Base-by-base conservation (phyloP, 2,888 invertebrate genomes). In the Lepidochrysops patricia region DNA sequence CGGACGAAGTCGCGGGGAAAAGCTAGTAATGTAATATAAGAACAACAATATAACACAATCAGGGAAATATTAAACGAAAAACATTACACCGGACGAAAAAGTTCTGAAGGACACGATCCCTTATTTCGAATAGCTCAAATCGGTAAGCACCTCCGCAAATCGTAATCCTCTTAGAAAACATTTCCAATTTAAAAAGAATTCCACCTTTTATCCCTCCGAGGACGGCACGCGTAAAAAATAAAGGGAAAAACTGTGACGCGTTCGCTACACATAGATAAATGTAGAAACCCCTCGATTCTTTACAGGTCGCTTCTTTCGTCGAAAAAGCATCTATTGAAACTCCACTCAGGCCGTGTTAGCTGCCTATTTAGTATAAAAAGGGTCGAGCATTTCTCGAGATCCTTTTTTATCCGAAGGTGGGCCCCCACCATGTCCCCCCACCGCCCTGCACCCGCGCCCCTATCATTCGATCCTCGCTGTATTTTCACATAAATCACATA, bases 181-280 rank as follows among this genome's bases (percentile, higher is more conserved):
- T 88, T 89, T 88, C 88, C 89, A 89, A 89, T 89, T 89, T 88
- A 88, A 89, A 89, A 88, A 88, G 88, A 87, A 89, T 88, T 89
- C 82, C 75, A 72, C 73, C 82, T 84, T 80, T 84, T 82, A 85
- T 84, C 86, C 86, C 82, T 84, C 79, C 64, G 81, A 80, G 80
- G 80, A 85, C 84, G 83, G 84, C 82, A 76, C 80, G 84, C 84
- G 86, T 84, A 87, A 88, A 85, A 87, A 87, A 85, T 86, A 86
- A 87, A 85, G 84, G 81, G 82, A 84, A 87, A 84, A 85, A 76
- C 79, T 78, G 84, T 73, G 84, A 87, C 85, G 81, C 82, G 80
- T 80, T 74, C 72, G 61, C 62, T 70, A 69, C 66, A 57, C 79
- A 79, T 77, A 76, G 74, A 78, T 74, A 73, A 76, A 70, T 72